A percentile compares a stretch with the other conserved stretches of the same genome.
phyloP scores from a whole-genome alignment of 1,140 invertebrate species.

The Eriocheir sinensis region DNA sequence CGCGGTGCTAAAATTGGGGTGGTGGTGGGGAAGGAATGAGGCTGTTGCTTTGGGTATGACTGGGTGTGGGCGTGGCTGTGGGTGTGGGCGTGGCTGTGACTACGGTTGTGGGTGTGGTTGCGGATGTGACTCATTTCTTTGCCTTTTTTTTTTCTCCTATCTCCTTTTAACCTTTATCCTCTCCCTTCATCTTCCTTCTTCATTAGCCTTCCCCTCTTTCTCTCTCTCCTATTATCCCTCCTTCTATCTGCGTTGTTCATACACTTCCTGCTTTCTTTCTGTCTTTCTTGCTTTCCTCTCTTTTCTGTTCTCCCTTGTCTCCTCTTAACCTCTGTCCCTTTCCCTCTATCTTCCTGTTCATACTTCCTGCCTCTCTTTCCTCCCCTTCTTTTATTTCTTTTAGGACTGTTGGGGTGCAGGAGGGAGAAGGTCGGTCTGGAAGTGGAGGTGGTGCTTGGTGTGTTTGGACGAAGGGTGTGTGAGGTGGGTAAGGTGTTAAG shows the following conservation, averaged over 20 bases:
- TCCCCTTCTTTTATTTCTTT: neutral
- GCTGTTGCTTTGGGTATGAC: too few species aligned
- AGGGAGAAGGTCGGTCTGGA: too few species aligned
- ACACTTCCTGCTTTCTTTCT: neutral
- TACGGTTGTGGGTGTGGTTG: too few species aligned
- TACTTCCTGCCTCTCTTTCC: neutral
- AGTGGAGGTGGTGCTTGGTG: too few species aligned
- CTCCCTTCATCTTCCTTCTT: neutral
- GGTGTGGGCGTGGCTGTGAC: too few species aligned
- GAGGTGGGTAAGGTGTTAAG: neutral
- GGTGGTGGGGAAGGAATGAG: too few species aligned
- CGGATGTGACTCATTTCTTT: too few species aligned
- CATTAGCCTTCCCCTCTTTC: neutral
- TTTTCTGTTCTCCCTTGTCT: neutral
- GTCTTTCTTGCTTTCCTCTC: neutral
- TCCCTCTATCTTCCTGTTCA: neutral
- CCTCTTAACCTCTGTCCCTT: neutral
- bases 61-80: too few species aligned
- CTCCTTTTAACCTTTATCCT: neutral
- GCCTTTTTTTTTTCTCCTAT: neutral
- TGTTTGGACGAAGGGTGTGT: too few species aligned
- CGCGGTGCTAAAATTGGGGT: too few species aligned
- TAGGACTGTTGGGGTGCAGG: neutral
- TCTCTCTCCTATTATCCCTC: slow-evolving; percentile 7
- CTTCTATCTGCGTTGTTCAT: neutral